Evolutionary conservation across 2,797 vertebrate species (phyloP).

Genomic region (Danio choprae): DNA sequence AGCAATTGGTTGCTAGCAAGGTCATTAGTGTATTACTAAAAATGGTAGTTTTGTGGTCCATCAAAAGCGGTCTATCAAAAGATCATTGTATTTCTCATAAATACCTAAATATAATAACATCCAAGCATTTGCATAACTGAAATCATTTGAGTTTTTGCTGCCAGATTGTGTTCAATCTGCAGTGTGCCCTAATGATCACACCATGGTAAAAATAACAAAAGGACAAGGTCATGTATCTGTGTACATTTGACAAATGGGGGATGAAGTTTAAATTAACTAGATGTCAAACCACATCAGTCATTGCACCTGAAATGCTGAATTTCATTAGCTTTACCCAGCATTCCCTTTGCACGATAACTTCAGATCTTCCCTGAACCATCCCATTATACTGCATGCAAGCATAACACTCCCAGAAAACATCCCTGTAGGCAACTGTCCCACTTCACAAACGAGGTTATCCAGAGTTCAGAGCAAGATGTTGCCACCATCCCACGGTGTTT

Average conservation of each 20-base stretch:
- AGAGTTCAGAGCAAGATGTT: constrained; percentile 70
- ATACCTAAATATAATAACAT: not conserved
- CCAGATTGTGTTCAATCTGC: not conserved
- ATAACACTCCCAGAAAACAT: constrained; percentile 67
- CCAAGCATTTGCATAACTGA: not conserved
- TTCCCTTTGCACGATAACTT: constrained; percentile 9
- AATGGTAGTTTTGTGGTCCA: not conserved
- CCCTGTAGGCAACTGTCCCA: constrained; percentile 70
- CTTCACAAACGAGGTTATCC: constrained; percentile 73
- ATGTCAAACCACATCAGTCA: constrained; percentile 36
- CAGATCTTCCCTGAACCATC: constrained; percentile 66
- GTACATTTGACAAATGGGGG: not conserved
- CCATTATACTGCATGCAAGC: constrained; percentile 61
- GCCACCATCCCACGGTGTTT: constrained; percentile 42
- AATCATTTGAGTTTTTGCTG: not conserved
- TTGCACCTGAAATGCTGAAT: not conserved
- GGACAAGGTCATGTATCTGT: constrained; percentile 23
- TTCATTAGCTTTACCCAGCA: constrained; percentile 2
- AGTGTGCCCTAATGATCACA: constrained; percentile 1
- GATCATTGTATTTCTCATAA: not conserved
- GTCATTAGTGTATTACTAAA: too few relatives aligned
- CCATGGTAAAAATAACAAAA: constrained; percentile 28
- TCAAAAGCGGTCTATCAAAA: not conserved
- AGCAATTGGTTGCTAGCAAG: too few relatives aligned
- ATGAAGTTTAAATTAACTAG: constrained; percentile 18